phyloP scores from a whole-genome alignment of 2,888 invertebrate genomes.

The Tetramorium bicarinatum region DNA sequence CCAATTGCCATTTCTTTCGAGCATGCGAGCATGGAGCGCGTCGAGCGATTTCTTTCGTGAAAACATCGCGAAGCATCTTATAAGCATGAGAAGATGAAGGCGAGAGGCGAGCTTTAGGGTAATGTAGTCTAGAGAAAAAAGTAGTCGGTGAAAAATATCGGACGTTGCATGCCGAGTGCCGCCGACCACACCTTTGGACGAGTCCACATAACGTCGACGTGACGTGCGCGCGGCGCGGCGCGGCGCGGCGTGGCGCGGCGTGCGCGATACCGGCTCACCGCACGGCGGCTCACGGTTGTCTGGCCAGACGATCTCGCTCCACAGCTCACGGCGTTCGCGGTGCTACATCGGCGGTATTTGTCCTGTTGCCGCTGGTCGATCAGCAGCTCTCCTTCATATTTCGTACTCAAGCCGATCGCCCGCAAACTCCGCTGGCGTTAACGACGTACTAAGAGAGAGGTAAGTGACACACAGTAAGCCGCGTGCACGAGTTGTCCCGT shows the following conservation, averaged over 20 bases:
- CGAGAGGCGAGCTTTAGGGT: not conserved
- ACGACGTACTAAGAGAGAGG: not conserved
- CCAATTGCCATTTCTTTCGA: not conserved
- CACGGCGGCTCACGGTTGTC: constrained; percentile 45
- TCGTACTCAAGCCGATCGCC: not conserved
- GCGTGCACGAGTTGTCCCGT: too few species aligned
- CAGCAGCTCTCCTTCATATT: not conserved
- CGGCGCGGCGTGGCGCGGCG: not conserved
- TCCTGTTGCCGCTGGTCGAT: constrained; percentile 71
- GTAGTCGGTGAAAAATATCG: not conserved
- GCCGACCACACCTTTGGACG: constrained; percentile 76
- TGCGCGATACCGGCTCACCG: constrained; percentile 47
- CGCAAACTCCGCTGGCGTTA: not conserved
- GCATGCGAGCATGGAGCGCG: not conserved
- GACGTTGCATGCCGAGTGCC: constrained; percentile 63
- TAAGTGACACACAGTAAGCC: not conserved
- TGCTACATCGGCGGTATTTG: constrained; percentile 76
- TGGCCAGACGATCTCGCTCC: constrained; percentile 79
- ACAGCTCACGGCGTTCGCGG: constrained; percentile 80
- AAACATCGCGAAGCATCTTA: too few species aligned
- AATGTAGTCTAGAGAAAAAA: not conserved
- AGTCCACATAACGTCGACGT: constrained; percentile 76
- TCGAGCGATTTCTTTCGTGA: too few species aligned
- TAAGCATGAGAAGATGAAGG: not conserved
- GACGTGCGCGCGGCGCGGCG: constrained; percentile 17